phyloP scores from a whole-genome alignment of 1,140 invertebrate species.

The Drosophila tropicalis region DNA sequence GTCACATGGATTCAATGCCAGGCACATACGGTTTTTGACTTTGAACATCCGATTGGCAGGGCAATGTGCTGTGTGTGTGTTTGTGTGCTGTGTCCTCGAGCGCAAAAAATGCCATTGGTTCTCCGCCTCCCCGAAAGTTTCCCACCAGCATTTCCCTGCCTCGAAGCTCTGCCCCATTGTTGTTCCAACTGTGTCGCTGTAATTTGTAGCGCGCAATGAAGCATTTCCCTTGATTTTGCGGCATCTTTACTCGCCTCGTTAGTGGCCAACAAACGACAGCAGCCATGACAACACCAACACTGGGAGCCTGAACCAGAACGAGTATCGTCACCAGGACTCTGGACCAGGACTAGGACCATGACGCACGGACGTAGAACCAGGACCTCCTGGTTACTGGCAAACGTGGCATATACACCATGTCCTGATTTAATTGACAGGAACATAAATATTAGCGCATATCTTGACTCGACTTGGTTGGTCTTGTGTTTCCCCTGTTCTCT shows the following conservation, averaged over 20 bases:
- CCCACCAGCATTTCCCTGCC: neutral
- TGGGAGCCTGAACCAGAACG: slow-evolving; percentile 36
- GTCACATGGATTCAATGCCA: slow-evolving; percentile 63
- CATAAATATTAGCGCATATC: slow-evolving; percentile 81
- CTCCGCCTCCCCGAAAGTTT: slow-evolving; percentile 27
- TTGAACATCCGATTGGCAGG: slow-evolving; percentile 78
- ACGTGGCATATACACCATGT: slow-evolving; percentile 60
- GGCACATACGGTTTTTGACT: slow-evolving; percentile 79
- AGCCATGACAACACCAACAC: slow-evolving; percentile 58
- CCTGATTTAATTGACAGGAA: slow-evolving; percentile 82
- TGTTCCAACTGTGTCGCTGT: slow-evolving; percentile 78
- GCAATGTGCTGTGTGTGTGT: slow-evolving; percentile 62
- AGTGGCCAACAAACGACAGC: slow-evolving; percentile 80
- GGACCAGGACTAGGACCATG: slow-evolving; percentile 17
- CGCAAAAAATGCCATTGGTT: slow-evolving; percentile 77
- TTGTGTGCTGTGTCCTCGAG: slow-evolving; percentile 62
- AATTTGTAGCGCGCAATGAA: slow-evolving; percentile 81
- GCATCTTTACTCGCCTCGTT: slow-evolving; percentile 81
- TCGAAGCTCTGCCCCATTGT: slow-evolving; percentile 47
- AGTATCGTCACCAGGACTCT: slow-evolving; percentile 35
- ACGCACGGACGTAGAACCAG: slow-evolving; percentile 9
- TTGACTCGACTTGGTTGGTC: slow-evolving; percentile 62
- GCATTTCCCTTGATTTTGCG: slow-evolving; percentile 82
- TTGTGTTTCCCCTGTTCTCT: slow-evolving; percentile 22
- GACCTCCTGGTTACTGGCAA: slow-evolving; percentile 38